Conservation (phyloP, 1,140 invertebrate genomes). For the Galendromus occidentalis region DNA sequence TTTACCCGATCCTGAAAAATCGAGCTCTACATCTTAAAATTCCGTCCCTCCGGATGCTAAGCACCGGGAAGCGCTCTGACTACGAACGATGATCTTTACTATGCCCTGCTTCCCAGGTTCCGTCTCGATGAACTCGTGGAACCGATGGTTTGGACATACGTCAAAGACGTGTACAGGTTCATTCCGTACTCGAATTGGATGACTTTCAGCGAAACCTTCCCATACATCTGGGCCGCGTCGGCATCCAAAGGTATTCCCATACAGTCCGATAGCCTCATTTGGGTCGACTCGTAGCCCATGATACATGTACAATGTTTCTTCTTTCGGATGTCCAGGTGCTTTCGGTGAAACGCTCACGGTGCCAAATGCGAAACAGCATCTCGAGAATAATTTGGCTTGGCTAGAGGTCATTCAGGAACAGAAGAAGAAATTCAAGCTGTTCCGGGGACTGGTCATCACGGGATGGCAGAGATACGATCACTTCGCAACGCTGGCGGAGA, state of each 20-base stretch:
- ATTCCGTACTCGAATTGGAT: conserved; percentile 44
- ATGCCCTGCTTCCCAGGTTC: conserved; percentile 14
- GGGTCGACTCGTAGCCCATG: background rate
- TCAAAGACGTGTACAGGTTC: conserved; percentile 37
- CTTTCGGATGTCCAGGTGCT: conserved; percentile 29
- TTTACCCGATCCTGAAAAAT: no score
- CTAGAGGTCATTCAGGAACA: conserved; percentile 39
- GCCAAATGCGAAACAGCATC: conserved; percentile 38
- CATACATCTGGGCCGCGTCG: conserved; percentile 71
- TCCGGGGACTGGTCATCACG: conserved; percentile 40
- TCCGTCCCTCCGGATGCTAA: no score
- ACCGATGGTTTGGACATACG: conserved; percentile 52
- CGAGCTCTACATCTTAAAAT: no score
- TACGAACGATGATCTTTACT: background rate
- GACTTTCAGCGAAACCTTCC: conserved; percentile 57
- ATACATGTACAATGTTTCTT: background rate
- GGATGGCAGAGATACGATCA: conserved; percentile 73
- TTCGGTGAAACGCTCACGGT: conserved; percentile 52
- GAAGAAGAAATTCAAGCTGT: conserved; percentile 34
- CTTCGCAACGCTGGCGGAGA: conserved; percentile 72
- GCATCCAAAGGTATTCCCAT: conserved; percentile 52
- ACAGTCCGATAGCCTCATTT: background rate
- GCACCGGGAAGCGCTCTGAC: background rate
- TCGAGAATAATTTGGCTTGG: conserved; percentile 52
- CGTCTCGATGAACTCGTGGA: conserved; percentile 53